These are phyloP conservation scores for Distichodus sexfasciatus DNA, from an alignment of 2,797 vertebrate species.

Conservation along the genomic window DNA sequence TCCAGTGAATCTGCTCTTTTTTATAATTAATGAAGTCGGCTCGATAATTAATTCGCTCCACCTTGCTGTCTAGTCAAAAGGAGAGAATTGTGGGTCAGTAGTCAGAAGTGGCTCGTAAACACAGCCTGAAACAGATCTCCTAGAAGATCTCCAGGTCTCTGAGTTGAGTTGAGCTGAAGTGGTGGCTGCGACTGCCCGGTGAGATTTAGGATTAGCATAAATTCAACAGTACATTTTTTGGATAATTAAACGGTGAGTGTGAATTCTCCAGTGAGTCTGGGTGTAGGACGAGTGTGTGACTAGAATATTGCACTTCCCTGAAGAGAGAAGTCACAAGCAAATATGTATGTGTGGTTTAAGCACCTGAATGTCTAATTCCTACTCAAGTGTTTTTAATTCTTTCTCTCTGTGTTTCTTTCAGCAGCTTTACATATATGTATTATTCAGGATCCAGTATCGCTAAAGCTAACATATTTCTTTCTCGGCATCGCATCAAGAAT, in stretches of 20 bases:
- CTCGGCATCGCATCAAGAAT: too few relatives aligned
- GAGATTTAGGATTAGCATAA: constrained; percentile 1
- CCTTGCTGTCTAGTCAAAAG: not conserved
- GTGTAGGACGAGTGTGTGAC: not conserved
- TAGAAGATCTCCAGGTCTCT: not conserved
- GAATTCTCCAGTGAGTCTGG: not conserved
- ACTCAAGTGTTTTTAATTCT: not conserved
- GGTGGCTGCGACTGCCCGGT: not conserved
- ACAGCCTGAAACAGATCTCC: not conserved
- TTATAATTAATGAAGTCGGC: too few relatives aligned
- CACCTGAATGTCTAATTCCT: not conserved
- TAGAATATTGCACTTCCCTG: not conserved
- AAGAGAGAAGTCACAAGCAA: not conserved
- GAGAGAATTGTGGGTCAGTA: not conserved
- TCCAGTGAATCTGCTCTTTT: too few relatives aligned
- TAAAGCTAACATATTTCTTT: too few relatives aligned
- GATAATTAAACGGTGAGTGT: not conserved
- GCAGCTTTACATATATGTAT: too few relatives aligned
- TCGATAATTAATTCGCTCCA: too few relatives aligned
- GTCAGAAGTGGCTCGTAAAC: not conserved
- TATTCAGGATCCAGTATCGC: too few relatives aligned
- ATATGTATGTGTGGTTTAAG: not conserved
- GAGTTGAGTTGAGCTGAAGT: not conserved
- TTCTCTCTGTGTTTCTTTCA: not conserved
- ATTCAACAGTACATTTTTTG: constrained; percentile 1